Evolutionary conservation across 2,888 invertebrate genomes (phyloP).

Genomic region (Apodemia mormo): DNA sequence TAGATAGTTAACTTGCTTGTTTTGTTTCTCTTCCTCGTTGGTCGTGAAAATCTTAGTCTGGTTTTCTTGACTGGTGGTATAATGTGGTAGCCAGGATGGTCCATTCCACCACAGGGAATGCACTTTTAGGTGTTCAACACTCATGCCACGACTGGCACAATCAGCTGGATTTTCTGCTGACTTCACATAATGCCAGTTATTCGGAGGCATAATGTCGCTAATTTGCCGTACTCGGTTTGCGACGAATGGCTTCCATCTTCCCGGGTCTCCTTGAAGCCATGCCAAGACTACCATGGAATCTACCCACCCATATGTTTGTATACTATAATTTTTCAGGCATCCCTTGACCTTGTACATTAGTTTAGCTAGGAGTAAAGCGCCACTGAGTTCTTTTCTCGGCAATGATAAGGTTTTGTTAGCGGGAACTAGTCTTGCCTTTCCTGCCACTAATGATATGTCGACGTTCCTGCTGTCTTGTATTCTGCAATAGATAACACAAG

Average conservation of each 20-base stretch:
- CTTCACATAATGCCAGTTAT: too few relatives aligned
- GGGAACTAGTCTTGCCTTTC: conserved; percentile 12
- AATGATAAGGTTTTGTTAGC: too few relatives aligned
- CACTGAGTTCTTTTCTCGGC: neutral
- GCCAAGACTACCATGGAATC: neutral
- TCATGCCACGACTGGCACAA: too few relatives aligned
- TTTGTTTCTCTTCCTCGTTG: too few relatives aligned
- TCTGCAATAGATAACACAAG: neutral
- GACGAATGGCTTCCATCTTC: neutral
- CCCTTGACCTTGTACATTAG: neutral
- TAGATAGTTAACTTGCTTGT: too few relatives aligned
- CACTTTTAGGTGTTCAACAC: too few relatives aligned
- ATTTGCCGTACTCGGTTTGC: too few relatives aligned
- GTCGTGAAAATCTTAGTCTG: too few relatives aligned
- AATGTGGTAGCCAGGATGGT: too few relatives aligned
- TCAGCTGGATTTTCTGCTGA: too few relatives aligned
- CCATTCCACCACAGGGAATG: too few relatives aligned
- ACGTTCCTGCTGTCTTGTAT: neutral
- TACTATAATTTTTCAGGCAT: neutral
- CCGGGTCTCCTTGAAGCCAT: conserved; percentile 1
- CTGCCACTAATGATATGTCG: neutral
- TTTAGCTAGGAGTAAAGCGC: neutral
- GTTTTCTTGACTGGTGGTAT: too few relatives aligned
- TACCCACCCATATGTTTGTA: neutral
- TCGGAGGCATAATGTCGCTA: neutral